Percentiles rank a stretch among this genome's conserved stretches.
Conservation (phyloP, 64 coral and sea anemone species). For the Pocillopora damicornis region DNA sequence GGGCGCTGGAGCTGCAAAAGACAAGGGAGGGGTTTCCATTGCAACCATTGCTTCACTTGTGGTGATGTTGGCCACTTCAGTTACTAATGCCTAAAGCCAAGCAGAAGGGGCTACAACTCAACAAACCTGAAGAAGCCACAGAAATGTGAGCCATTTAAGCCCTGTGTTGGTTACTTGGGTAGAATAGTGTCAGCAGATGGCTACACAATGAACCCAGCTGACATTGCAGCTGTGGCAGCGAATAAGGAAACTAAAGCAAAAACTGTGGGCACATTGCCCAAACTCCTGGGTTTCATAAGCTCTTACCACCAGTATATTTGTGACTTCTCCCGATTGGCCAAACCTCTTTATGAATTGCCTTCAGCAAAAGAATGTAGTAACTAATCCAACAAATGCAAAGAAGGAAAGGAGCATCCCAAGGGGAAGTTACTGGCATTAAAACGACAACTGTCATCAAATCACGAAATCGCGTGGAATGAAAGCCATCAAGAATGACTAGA, state of each 20-base stretch:
- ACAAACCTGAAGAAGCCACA: background rate
- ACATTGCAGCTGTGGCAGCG: background rate
- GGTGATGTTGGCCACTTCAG: background rate
- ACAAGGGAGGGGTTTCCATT: background rate
- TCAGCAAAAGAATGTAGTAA: no score
- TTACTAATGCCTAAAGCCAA: no score
- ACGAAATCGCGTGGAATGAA: no score
- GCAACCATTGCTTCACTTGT: no score
- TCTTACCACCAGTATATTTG: slow-evolving; percentile 19
- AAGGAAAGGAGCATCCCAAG: no score
- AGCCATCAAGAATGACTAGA: no score
- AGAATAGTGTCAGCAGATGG: slow-evolving; percentile 26
- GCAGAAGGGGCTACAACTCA: no score
- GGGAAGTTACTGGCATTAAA: no score
- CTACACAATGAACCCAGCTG: slow-evolving; percentile 1
- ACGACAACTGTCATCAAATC: no score
- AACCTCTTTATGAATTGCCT: background rate
- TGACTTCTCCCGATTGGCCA: slow-evolving; percentile 20
- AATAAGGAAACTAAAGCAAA: background rate
- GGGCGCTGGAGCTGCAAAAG: background rate
- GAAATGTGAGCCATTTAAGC: slow-evolving; percentile 40
- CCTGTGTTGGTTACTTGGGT: slow-evolving; percentile 26
- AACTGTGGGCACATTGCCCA: slow-evolving; percentile 9
- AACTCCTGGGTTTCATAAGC: slow-evolving; percentile 13
- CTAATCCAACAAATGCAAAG: no score